phyloP scores from a whole-genome alignment of 35 echinoderm and acorn worm genomes.

The Hemicentrotus pulcherrimus region DNA sequence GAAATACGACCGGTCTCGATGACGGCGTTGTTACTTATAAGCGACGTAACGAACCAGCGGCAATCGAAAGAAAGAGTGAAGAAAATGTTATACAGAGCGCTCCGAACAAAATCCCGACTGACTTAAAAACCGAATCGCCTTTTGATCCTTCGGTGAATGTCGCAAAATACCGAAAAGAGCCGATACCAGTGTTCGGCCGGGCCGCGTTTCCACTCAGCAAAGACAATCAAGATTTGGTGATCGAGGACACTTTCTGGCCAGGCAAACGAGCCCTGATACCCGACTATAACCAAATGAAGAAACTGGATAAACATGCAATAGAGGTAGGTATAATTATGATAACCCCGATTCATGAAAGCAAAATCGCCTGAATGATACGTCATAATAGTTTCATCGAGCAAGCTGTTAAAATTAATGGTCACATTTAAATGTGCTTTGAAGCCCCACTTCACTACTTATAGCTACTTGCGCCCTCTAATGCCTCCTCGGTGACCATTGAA shows the following conservation, averaged over 20 bases:
- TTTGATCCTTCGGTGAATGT: neutral
- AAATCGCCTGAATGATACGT: no score
- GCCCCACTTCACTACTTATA: no score
- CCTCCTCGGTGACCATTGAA: no score
- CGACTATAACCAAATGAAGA: conserved; percentile 31
- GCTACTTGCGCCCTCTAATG: no score
- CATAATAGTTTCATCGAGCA: no score
- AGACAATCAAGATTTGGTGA: neutral
- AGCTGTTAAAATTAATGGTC: no score
- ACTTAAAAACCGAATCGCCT: conserved; percentile 23
- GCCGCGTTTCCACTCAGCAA: neutral
- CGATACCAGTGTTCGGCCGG: conserved; percentile 27
- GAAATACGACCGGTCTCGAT: neutral
- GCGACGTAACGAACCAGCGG: neutral
- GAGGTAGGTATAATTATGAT: conserved; percentile 27
- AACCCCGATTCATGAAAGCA: no score
- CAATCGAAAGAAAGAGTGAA: neutral
- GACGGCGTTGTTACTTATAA: neutral
- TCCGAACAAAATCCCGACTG: neutral
- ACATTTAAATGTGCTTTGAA: no score
- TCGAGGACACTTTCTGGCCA: conserved; percentile 45
- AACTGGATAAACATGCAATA: conserved; percentile 40
- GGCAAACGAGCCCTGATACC: conserved; percentile 41
- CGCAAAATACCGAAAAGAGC: conserved; percentile 26
- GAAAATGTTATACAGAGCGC: neutral